Percentiles rank a stretch among this genome's conserved stretches.
These are phyloP conservation scores for Pterostichus niger DNA, from an alignment of 2,888 invertebrate genomes.

Conservation along the genomic window DNA sequence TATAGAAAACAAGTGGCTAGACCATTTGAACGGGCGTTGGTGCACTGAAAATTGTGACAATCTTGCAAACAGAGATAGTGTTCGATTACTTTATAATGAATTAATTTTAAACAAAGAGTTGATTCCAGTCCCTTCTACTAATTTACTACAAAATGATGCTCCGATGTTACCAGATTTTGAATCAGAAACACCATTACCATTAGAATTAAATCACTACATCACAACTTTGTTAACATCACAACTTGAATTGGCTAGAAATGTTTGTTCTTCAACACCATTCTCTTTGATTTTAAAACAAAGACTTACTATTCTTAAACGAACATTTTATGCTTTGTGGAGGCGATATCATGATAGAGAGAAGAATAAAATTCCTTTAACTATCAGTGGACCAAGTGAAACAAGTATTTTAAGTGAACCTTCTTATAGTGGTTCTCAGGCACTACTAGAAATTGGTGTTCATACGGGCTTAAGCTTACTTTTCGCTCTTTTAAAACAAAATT, in stretches of 20 bases:
- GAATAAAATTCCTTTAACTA: slow-evolving; percentile 68
- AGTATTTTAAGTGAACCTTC: slow-evolving; percentile 67
- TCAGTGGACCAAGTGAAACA: slow-evolving; percentile 66
- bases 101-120: slow-evolving; percentile 79
- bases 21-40: slow-evolving; percentile 81
- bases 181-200: slow-evolving; percentile 76
- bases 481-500: slow-evolving; percentile 81
- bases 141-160: slow-evolving; percentile 74
- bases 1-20: slow-evolving; percentile 78
- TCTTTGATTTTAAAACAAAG: slow-evolving; percentile 79
- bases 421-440: slow-evolving; percentile 77
- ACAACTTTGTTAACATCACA: slow-evolving; percentile 79
- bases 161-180: slow-evolving; percentile 79
- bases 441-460: slow-evolving; percentile 82
- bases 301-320: slow-evolving; percentile 79
- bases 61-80: slow-evolving; percentile 79
- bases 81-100: slow-evolving; percentile 79
- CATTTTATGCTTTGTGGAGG: slow-evolving; percentile 79
- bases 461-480: slow-evolving; percentile 82
- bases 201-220: slow-evolving; percentile 80
- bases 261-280: slow-evolving; percentile 81
- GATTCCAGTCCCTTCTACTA: slow-evolving; percentile 73
- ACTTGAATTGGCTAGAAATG: slow-evolving; percentile 79
- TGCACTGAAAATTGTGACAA: slow-evolving; percentile 80
- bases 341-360: slow-evolving; percentile 79